Evolutionary conservation across 1,140 invertebrate genomes (phyloP), one percentile per base, ranked within the genome.

Genomic region (Drosophila fuyamai): DNA sequence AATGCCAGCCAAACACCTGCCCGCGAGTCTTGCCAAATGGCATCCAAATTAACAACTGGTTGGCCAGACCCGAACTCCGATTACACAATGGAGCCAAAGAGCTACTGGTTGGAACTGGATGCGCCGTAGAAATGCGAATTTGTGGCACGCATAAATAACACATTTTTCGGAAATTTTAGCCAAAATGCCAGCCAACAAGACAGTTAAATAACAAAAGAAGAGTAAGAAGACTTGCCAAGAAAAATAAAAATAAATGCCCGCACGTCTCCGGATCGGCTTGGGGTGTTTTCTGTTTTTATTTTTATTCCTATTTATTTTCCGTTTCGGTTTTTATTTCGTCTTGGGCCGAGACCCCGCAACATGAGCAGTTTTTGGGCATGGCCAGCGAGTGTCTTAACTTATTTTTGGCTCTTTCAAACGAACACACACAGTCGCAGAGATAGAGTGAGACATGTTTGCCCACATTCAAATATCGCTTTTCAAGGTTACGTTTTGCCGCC

Each of bases 21-120:
- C 48, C 16, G 67, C 38, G 36, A 36, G 27, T 62, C 41, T 78
- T 85, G 78, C 65, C 81, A 80, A 83, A 80, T 67, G 63, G 54
- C 65, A 73, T 41, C 47, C 73, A 80, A 85, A 86, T 85, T 78
- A 81, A 85, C 82, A 85, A 85, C 68, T 79, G 48, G 82, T 78
- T 85, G 81, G 77, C 66, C 76, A 76, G 57, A 73, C 46, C 48
- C 55, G 46, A 63, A 75, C 63, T 55, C 40, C 44, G 61, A 61
- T 86, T 86, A 82, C 76, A 79, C 79, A 83, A 86, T 80, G 61
- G 44, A 54, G 29, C 51, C 32, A 29, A 47, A 8, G 47, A 29
- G 43, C 44, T 36, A 27, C 66, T 54, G 48, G 23, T 12, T 47
- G 14, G 9, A 36, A 46, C 55, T 40, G 8, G 35, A 44, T n/a